Evolutionary conservation across 1,140 invertebrate genomes (phyloP).

Genomic region (Tetraneura akinire): DNA sequence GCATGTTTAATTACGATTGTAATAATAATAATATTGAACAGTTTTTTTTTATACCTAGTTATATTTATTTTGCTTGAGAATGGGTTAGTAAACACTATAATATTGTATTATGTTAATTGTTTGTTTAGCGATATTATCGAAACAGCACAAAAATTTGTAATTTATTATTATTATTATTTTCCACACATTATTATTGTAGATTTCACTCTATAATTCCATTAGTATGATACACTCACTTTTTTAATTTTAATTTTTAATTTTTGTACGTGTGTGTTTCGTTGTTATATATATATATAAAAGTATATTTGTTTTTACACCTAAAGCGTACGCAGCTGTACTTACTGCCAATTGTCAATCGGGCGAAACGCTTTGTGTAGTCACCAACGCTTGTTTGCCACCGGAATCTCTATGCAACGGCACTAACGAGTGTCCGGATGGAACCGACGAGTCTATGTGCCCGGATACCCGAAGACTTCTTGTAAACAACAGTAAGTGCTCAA

Average conservation of each 20-base stretch:
- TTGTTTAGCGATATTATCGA: too few species aligned
- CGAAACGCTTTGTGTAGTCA: slow-evolving; percentile 60
- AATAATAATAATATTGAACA: neutral
- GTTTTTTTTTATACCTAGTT: neutral
- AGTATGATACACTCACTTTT: slow-evolving; percentile 58
- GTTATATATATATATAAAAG: neutral
- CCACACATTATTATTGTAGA: too few species aligned
- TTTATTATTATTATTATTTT: too few species aligned
- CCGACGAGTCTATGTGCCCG: slow-evolving; percentile 79
- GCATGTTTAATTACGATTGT: too few species aligned
- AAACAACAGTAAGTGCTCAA: neutral
- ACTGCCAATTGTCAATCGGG: slow-evolving; percentile 46
- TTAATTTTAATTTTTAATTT: too few species aligned
- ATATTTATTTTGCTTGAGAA: neutral
- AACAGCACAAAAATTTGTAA: too few species aligned
- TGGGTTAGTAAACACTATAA: too few species aligned
- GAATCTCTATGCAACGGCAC: slow-evolving; percentile 67
- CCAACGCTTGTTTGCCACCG: slow-evolving; percentile 56
- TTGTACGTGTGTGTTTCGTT: too few species aligned
- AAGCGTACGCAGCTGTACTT: slow-evolving; percentile 29
- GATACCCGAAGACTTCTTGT: neutral
- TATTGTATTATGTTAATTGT: too few species aligned
- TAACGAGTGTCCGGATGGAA: slow-evolving; percentile 71
- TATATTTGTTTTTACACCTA: slow-evolving; percentile 43
- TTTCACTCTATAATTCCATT: neutral